Conservation (phyloP, 2,888 invertebrate genomes). For the Ariolimax columbianus region DNA sequence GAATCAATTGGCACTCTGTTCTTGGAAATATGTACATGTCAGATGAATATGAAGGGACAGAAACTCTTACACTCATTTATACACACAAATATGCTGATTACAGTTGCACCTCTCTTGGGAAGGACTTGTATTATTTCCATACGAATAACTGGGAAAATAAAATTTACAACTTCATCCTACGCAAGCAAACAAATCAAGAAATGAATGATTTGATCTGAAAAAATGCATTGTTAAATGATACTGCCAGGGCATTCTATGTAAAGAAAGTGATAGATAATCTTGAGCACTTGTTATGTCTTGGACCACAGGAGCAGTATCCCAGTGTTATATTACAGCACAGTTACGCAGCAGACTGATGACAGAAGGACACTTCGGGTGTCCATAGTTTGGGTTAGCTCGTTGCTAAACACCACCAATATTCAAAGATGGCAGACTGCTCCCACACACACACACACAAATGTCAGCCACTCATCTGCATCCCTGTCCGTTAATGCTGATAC, state of each 20-base stretch:
- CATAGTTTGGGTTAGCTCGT: not conserved
- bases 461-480: not conserved
- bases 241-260: not conserved
- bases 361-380: not conserved
- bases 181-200: not conserved
- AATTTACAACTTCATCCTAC: not conserved
- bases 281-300: slow-evolving; percentile 15
- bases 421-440: not conserved
- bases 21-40: not conserved
- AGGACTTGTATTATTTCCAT: not conserved
- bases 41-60: not conserved
- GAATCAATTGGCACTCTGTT: not conserved
- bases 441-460: not conserved
- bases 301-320: slow-evolving; percentile 21
- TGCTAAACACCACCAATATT: not conserved
- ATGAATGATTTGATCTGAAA: not conserved
- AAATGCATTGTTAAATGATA: not conserved
- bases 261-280: not conserved
- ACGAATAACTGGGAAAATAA: not conserved
- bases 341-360: not conserved
- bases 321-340: not conserved
- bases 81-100: not conserved
- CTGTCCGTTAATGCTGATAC: not conserved
- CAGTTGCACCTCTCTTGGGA: slow-evolving; percentile 4
- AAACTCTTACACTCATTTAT: not conserved